A percentile compares a stretch with the other conserved stretches of the same genome.
Evolutionary conservation across 2,113 vertebrate genomes (phyloP).

Genomic region (Hiodon tergisus): DNA sequence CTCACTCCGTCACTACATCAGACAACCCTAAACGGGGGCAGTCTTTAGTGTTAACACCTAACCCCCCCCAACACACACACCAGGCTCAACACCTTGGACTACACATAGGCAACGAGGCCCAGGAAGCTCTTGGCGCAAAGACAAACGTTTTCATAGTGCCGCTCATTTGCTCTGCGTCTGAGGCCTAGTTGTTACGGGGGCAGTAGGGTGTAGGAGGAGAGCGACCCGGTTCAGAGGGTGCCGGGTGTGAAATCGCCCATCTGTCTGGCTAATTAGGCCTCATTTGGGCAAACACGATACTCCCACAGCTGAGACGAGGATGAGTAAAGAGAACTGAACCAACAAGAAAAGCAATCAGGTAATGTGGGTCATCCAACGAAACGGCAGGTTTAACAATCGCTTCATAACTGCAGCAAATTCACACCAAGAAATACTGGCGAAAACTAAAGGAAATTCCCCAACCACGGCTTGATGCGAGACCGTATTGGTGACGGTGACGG

Average conservation of each 20-base stretch:
- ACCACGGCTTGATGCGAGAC: too few relatives aligned
- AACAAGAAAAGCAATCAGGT: background rate
- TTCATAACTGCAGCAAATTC: too few relatives aligned
- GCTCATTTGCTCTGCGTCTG: conserved; percentile 40
- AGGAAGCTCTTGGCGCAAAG: conserved; percentile 46
- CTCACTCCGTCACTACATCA: conserved; percentile 36
- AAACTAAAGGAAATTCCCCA: too few relatives aligned
- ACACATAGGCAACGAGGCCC: conserved; percentile 27
- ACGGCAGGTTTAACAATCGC: background rate
- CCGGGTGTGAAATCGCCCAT: conserved; percentile 31
- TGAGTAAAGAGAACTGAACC: conserved; percentile 15
- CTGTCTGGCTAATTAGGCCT: conserved; percentile 32
- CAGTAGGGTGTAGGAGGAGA: background rate
- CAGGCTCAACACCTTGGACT: conserved; percentile 30
- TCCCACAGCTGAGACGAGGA: conserved; percentile 14
- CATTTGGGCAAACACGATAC: conserved; percentile 23
- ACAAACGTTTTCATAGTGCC: conserved; percentile 45
- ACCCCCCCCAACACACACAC: background rate
- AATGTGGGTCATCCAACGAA: background rate
- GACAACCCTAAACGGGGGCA: conserved; percentile 41
- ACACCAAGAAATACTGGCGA: too few relatives aligned
- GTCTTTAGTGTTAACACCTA: conserved; percentile 39
- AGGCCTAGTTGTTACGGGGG: conserved; percentile 1
- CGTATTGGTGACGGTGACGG: too few relatives aligned
- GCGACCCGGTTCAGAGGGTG: conserved; percentile 15